phyloP scores from a whole-genome alignment of 2,888 invertebrate species.

The Muschampia plurimacula region DNA sequence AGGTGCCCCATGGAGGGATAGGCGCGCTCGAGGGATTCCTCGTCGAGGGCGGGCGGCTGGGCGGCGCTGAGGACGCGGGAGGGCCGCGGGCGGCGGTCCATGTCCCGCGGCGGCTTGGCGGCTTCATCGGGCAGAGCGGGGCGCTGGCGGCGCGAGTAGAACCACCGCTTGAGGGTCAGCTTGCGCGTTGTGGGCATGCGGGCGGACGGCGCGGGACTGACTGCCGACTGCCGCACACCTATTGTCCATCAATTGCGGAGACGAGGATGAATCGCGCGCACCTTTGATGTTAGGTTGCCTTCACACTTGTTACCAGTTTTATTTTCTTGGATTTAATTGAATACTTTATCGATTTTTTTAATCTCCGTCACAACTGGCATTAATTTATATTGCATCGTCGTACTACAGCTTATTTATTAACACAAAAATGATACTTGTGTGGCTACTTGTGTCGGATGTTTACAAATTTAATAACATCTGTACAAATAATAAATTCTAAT shows the following conservation, averaged over 20 bases:
- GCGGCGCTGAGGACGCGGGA: slow-evolving; percentile 62
- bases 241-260: slow-evolving; percentile 71
- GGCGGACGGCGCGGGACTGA: slow-evolving; percentile 59
- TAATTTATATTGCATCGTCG: no score
- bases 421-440: no score
- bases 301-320: slow-evolving; percentile 38
- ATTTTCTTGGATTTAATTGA: not conserved
- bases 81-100: slow-evolving; percentile 65
- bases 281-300: slow-evolving; percentile 54
- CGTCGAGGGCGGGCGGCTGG: slow-evolving; percentile 63
- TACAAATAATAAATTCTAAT: not conserved
- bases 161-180: slow-evolving; percentile 73
- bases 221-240: slow-evolving; percentile 53
- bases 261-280: slow-evolving; percentile 66
- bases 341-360: not conserved
- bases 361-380: not conserved
- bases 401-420: no score
- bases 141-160: slow-evolving; percentile 65
- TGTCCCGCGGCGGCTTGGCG: slow-evolving; percentile 56
- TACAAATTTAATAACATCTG: not conserved
- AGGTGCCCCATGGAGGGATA: slow-evolving; percentile 88
- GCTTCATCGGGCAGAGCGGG: slow-evolving; percentile 63
- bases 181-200: slow-evolving; percentile 78
- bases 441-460: not conserved
- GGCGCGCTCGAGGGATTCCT: slow-evolving; percentile 87